Conservation (phyloP, 2,797 vertebrate species). For the Lycodopsis pacificus region DNA sequence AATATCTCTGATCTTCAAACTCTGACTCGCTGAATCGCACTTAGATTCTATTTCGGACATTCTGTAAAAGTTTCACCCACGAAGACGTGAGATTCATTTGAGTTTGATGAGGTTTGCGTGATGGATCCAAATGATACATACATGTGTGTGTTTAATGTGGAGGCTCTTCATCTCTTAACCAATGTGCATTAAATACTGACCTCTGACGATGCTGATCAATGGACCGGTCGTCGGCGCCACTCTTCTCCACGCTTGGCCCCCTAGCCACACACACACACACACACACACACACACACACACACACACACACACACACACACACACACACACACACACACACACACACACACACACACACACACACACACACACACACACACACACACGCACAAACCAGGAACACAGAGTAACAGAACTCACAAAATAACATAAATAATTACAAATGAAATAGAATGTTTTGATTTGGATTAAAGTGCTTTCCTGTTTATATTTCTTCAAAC, state of each 20-base stretch:
- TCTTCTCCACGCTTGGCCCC: too few species aligned
- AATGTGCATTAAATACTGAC: neutral
- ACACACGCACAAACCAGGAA: rapidly evolving
- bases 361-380: too few species aligned
- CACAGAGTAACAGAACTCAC: neutral
- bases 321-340: too few species aligned
- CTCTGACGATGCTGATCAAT: neutral
- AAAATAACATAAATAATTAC: neutral
- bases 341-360: too few species aligned
- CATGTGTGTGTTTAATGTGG: too few species aligned
- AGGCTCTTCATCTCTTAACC: neutral
- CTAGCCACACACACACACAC: neutral
- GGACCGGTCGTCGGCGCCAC: too few species aligned
- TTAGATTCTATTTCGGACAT: too few species aligned
- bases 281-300: neutral
- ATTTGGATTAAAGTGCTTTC: neutral
- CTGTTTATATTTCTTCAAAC: neutral
- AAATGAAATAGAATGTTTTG: neutral
- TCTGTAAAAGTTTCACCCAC: too few species aligned
- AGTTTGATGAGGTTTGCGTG: too few species aligned
- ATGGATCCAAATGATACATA: too few species aligned
- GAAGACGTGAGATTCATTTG: too few species aligned
- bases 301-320: too few species aligned
- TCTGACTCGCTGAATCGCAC: neutral
- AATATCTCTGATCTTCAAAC: neutral